A percentile compares a stretch with the other conserved stretches of the same genome.
Conservation (phyloP, 1,140 invertebrate species). For the Lordiphosa stackelbergi region DNA sequence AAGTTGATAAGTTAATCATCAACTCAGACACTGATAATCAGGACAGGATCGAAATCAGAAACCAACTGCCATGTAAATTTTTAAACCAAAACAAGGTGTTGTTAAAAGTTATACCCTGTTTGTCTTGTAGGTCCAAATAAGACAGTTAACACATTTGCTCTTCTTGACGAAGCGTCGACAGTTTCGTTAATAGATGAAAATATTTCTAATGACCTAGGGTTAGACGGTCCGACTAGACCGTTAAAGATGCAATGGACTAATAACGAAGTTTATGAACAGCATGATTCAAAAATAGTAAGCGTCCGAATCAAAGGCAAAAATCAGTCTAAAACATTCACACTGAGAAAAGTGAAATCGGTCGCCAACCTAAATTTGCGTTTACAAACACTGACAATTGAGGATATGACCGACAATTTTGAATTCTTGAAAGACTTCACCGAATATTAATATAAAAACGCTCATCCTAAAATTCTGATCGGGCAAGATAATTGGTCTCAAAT, state of each 20-base stretch:
- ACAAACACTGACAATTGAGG: background rate
- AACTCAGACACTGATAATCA: background rate
- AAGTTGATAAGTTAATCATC: background rate
- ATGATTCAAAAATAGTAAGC: constrained; percentile 15
- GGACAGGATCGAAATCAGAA: background rate
- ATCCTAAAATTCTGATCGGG: constrained; percentile 10
- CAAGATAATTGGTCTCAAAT: constrained; percentile 5
- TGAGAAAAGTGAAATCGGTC: too few species aligned
- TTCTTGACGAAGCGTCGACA: constrained; percentile 20
- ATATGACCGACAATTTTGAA: too few species aligned
- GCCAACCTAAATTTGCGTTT: constrained; percentile 4
- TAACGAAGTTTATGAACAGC: constrained; percentile 9
- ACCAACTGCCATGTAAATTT: constrained; percentile 15
- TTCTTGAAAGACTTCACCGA: too few species aligned
- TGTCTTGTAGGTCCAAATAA: constrained; percentile 5
- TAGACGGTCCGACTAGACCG: constrained; percentile 8
- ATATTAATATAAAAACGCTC: constrained; percentile 4
- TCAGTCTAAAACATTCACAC: constrained; percentile 6
- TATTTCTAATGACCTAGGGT: constrained; percentile 7
- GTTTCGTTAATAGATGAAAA: constrained; percentile 16
- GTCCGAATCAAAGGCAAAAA: constrained; percentile 3
- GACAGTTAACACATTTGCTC: too few species aligned
- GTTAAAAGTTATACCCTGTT: constrained; percentile 10
- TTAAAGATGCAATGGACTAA: constrained; percentile 19
- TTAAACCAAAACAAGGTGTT: constrained; percentile 9